Conservation (phyloP, 2,797 vertebrate species). For the Urocyon cinereoargenteus region DNA sequence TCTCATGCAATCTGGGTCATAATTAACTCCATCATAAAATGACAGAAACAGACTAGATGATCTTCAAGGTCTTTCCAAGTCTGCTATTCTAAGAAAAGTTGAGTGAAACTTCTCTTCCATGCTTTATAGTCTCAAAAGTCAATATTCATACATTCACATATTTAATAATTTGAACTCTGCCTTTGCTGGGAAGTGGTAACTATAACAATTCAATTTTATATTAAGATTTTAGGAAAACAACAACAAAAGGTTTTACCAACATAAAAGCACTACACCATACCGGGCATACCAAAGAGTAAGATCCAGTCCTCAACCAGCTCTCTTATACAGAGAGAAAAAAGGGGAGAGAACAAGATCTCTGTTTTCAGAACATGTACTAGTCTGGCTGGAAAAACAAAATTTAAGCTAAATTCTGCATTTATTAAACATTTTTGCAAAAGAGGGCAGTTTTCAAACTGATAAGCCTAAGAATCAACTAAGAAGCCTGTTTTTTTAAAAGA, state of each 20-base stretch:
- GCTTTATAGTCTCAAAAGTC: background rate
- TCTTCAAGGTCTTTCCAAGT: background rate
- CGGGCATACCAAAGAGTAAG: background rate
- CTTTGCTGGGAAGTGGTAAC: background rate
- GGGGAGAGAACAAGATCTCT: background rate
- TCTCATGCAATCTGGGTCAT: constrained; percentile 3
- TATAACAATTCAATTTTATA: constrained; percentile 17
- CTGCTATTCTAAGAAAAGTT: background rate
- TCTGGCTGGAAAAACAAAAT: background rate
- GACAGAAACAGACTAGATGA: background rate
- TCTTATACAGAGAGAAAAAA: background rate
- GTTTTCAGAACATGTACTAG: background rate
- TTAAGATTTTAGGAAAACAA: background rate
- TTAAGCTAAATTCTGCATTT: background rate
- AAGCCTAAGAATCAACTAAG: background rate
- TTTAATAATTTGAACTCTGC: background rate
- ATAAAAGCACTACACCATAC: constrained; percentile 19
- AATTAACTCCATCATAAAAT: constrained; percentile 16
- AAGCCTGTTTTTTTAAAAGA: background rate
- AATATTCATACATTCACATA: background rate
- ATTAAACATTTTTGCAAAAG: background rate
- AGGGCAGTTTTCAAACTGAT: constrained; percentile 23
- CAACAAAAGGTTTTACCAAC: background rate
- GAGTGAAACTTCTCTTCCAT: background rate
- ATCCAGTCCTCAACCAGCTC: background rate